Percentiles rank a stretch among this genome's conserved stretches.
Conservation (phyloP, 2,888 invertebrate genomes). For the Drosophila flavopinicola region DNA sequence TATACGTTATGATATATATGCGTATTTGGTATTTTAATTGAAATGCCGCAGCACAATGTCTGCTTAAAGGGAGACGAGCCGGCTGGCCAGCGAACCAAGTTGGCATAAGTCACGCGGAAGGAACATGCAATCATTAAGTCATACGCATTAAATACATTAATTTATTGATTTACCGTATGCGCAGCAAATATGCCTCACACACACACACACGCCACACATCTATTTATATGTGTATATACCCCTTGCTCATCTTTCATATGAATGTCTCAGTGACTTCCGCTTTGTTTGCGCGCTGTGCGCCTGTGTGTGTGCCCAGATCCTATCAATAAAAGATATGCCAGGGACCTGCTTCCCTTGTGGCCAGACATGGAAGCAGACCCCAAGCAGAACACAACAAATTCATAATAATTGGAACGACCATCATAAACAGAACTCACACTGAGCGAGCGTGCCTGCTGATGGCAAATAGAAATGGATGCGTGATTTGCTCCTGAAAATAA, state of each 20-base stretch:
- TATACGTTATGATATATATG: constrained; percentile 8
- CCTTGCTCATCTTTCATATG: constrained; percentile 16
- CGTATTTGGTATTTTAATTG: constrained; percentile 57
- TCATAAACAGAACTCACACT: constrained; percentile 19
- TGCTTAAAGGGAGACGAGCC: constrained; percentile 18
- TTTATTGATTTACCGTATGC: constrained; percentile 68
- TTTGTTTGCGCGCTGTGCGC: constrained; percentile 54
- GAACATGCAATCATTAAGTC: constrained; percentile 64
- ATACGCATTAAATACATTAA: constrained; percentile 69
- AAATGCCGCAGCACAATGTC: constrained; percentile 40
- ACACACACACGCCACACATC: constrained; percentile 16
- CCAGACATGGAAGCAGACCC: constrained; percentile 9
- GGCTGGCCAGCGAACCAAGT: constrained; percentile 29
- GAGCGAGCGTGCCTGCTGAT: neutral
- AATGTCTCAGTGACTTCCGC: constrained; percentile 58
- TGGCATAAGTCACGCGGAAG: constrained; percentile 61
- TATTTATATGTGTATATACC: too few species aligned
- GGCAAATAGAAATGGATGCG: constrained; percentile 46
- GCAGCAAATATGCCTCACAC: constrained; percentile 20
- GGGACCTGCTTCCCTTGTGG: constrained; percentile 13
- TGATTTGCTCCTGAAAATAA: constrained; percentile 29
- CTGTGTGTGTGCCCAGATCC: constrained; percentile 45
- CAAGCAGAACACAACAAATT: constrained; percentile 35
- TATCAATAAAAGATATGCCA: constrained; percentile 63
- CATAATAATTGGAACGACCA: constrained; percentile 52